Percentiles rank a stretch among this genome's conserved stretches.
These are phyloP conservation scores for Campoletis raptor DNA, from an alignment of 2,888 invertebrate species.

Conservation along the genomic window DNA sequence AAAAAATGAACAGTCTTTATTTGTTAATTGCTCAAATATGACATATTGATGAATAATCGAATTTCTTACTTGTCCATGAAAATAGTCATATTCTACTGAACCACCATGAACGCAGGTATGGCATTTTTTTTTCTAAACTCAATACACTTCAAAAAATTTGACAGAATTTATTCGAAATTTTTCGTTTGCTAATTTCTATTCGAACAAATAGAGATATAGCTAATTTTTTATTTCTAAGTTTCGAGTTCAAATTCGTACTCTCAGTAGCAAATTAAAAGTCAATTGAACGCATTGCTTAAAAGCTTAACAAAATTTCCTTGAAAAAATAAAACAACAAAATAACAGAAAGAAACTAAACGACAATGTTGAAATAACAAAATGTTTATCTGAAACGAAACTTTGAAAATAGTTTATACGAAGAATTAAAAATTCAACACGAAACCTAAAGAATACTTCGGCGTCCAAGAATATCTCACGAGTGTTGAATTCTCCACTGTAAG, in stretches of 20 bases:
- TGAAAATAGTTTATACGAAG: not conserved
- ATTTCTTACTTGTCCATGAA: too few species aligned
- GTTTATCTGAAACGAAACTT: not conserved
- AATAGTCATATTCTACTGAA: too few species aligned
- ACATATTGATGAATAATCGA: too few species aligned
- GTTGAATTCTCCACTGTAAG: slow-evolving; percentile 11
- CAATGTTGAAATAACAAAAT: not conserved
- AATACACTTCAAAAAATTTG: not conserved
- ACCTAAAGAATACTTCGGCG: not conserved
- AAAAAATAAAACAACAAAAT: not conserved
- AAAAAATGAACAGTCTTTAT: not conserved
- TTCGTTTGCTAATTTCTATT: not conserved
- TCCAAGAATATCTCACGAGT: slow-evolving; percentile 2
- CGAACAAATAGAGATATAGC: not conserved
- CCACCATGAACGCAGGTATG: too few species aligned
- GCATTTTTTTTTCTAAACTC: not conserved
- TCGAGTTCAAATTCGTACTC: not conserved
- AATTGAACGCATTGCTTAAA: too few species aligned
- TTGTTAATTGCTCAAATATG: too few species aligned
- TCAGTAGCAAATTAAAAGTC: not conserved
- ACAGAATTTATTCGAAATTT: not conserved
- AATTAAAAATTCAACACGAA: slow-evolving; percentile 1
- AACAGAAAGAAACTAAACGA: not conserved
- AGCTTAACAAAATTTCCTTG: not conserved
- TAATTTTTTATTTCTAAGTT: not conserved